A percentile compares a stretch with the other conserved stretches of the same genome.
Conservation (phyloP, 2,113 vertebrate genomes). For the Acrocephalus kingi region DNA sequence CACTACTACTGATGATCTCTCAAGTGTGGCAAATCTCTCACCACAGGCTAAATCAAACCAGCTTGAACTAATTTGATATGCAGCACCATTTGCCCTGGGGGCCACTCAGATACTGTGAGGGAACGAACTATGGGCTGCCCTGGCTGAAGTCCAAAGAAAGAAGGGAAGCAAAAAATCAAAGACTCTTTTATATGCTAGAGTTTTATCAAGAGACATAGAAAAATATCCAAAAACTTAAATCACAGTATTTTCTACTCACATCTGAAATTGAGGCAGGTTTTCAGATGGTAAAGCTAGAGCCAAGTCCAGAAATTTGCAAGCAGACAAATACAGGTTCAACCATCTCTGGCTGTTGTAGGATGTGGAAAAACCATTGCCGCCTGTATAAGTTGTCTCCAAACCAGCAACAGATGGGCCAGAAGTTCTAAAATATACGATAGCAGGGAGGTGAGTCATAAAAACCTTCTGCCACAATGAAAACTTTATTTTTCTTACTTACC, state of each 20-base stretch:
- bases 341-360: conserved; percentile 99
- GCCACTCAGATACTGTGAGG: neutral
- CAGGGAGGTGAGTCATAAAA: neutral
- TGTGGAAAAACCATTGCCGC: conserved; percentile 96
- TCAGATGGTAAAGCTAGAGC: conserved; percentile 94
- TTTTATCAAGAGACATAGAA: neutral
- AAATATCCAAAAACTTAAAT: neutral
- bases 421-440: conserved; percentile 75
- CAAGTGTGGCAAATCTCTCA: neutral
- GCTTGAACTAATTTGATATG: neutral
- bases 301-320: conserved; percentile 98
- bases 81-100: neutral
- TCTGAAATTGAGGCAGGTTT: conserved; percentile 98
- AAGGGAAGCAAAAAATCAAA: neutral
- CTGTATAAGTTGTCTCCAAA: conserved; percentile 95
- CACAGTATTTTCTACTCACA: conserved; percentile 81
- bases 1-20: neutral
- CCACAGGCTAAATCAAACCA: neutral
- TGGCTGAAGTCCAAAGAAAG: neutral
- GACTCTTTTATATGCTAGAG: neutral
- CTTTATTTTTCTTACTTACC: neutral
- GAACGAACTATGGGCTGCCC: neutral
- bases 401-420: conserved; percentile 94
- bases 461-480: neutral
- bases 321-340: conserved; percentile 98